Evolutionary conservation across 2,797 vertebrate genomes (phyloP), one percentile per base, ranked within the genome.

Genomic region (Cryptoprocta ferox): DNA sequence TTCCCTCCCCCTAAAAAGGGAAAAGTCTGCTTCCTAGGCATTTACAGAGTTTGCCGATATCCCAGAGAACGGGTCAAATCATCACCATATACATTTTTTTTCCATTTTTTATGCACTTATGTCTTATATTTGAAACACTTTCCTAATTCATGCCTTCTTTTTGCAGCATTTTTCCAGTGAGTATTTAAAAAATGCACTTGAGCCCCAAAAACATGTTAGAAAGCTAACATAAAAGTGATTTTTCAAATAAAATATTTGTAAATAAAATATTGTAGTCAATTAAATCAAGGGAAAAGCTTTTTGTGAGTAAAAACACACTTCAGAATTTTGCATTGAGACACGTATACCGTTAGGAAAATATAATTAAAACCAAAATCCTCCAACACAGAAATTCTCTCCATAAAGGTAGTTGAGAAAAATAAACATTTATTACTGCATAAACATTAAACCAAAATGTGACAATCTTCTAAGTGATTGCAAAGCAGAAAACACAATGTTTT

Each of bases 181-280:
- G 12, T 66, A 59, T 37, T 18, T 10, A 11, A 85, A 92, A 89
- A 82, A 70, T 19, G 1, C 6, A 82, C 10, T 39, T n/a, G 21
- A 59, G 50, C 37, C 66, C 48, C 45, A 93, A 94, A 90, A n/a
- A 70, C 4, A 75, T 85, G 91, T 89, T 53, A 86, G 35, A 92
- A 37, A 94, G 11, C 18, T 92, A 95, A 91, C 21, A 73, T 96
- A 76, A 94, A 95, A 84, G 30, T 42, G 7, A 93, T 35, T 96
- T 96, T 91, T 91, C 37, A 94, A 96, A 96, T 86, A 91, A 96
- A 96, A 93, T 79, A 70, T 59, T 92, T n/a, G n/a, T n/a, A 94
- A 96, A 96, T 86, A 91, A 96, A 96, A 93, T 79, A 70, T 59
- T 92, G 2, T 59, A 88, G 24, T 83, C 71, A 88, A 9, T 30